phyloP scores from a whole-genome alignment of 2,888 invertebrate genomes.

The Agrilus biguttatus region DNA sequence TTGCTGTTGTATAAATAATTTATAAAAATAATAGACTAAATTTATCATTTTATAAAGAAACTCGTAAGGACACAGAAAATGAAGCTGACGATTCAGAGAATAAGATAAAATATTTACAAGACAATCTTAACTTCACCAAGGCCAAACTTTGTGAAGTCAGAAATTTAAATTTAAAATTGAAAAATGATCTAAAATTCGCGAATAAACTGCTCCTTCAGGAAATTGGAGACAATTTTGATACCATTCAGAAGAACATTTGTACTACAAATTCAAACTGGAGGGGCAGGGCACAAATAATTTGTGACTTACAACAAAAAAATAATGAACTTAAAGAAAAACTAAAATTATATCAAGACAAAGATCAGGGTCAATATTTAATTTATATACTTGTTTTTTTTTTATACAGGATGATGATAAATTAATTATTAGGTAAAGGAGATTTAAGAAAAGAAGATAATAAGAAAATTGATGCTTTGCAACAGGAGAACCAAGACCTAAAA shows the following conservation, averaged over 20 bases:
- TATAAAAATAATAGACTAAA: neutral
- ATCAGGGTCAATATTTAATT: constrained; percentile 1
- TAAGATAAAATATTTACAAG: constrained; percentile 43
- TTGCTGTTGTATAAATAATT: neutral
- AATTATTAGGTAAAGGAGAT: too few species aligned
- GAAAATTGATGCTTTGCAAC: constrained; percentile 39
- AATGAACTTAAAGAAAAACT: constrained; percentile 50
- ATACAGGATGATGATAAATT: too few species aligned
- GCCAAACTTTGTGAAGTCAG: constrained; percentile 55
- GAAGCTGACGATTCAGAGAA: constrained; percentile 30
- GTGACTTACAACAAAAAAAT: constrained; percentile 52
- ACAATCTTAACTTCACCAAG: constrained; percentile 41
- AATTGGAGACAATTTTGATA: constrained; percentile 55
- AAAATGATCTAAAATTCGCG: constrained; percentile 55
- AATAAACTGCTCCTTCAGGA: constrained; percentile 64
- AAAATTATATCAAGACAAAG: constrained; percentile 20
- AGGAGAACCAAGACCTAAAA: constrained; percentile 41
- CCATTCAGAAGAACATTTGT: constrained; percentile 40
- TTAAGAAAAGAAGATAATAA: constrained; percentile 11
- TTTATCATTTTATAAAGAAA: neutral
- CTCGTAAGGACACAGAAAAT: neutral
- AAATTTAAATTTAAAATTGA: constrained; percentile 52
- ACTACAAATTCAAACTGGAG: constrained; percentile 52
- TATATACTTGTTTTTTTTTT: too few species aligned
- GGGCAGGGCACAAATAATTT: constrained; percentile 63